Conservation (phyloP, 2,113 vertebrate genomes). For the Tylochromis polylepis region DNA sequence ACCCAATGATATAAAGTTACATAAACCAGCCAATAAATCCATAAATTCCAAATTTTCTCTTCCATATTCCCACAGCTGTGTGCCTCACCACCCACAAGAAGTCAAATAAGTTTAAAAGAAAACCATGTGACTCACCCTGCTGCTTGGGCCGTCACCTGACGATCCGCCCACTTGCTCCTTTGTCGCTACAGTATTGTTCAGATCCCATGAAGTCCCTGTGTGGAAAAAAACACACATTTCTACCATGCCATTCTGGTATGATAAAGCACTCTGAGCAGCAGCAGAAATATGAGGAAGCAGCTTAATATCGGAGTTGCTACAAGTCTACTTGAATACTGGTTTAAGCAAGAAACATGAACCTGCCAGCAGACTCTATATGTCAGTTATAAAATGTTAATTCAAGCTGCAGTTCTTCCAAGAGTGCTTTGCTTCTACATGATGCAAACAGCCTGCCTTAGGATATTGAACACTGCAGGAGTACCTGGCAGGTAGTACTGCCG, state of each 20-base stretch:
- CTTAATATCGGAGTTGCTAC: not conserved
- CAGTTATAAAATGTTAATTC: not conserved
- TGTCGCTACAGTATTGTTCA: slow-evolving; percentile 23
- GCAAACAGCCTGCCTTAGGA: not conserved
- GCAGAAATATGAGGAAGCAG: not conserved
- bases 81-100: not conserved
- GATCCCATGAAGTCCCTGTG: slow-evolving; percentile 56
- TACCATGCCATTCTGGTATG: not conserved
- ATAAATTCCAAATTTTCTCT: not conserved
- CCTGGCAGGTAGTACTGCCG: slow-evolving; percentile 78
- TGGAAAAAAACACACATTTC: not conserved
- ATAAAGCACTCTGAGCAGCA: not conserved
- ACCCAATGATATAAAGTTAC: not conserved
- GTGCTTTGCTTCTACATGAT: not conserved
- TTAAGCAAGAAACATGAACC: not conserved
- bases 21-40: not conserved
- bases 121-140: slow-evolving; percentile 51
- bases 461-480: not conserved
- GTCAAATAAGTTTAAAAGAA: not conserved
- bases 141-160: slow-evolving; percentile 14
- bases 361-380: not conserved
- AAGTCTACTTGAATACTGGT: not conserved
- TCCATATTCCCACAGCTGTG: not conserved
- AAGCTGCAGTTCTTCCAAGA: not conserved
- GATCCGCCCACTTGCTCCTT: not conserved